These are phyloP conservation scores for Scolopax mira DNA, from an alignment of 2,113 vertebrate genomes.

Conservation along the genomic window DNA sequence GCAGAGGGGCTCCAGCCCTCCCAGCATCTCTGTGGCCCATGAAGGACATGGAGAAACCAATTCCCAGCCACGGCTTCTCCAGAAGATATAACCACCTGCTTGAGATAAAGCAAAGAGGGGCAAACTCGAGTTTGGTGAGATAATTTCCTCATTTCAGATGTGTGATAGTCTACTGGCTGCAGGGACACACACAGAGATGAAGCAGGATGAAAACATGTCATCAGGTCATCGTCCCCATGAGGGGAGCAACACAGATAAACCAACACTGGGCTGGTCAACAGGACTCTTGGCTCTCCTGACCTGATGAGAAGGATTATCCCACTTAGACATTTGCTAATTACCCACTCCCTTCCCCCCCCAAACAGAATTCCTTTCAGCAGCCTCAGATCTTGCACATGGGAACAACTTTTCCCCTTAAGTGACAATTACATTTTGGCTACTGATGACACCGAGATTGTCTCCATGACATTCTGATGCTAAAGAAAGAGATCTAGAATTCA, in stretches of 20 bases:
- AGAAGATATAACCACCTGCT: not conserved
- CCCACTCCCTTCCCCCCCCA: not conserved
- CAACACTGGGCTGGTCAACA: not conserved
- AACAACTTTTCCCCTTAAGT: not conserved
- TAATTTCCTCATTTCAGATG: not conserved
- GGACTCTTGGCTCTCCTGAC: not conserved
- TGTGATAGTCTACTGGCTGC: fast-evolving
- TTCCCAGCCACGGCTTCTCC: not conserved
- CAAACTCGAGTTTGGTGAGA: not conserved
- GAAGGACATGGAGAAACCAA: not conserved
- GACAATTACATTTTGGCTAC: not conserved
- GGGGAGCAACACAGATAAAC: not conserved
- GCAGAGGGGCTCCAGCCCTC: too few species aligned
- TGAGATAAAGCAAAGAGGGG: not conserved
- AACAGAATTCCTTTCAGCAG: not conserved
- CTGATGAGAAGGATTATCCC: not conserved
- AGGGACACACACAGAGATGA: fast-evolving
- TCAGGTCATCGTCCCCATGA: not conserved
- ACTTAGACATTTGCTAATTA: not conserved
- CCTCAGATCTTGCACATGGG: not conserved
- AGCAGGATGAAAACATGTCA: not conserved
- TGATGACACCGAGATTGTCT: not conserved
- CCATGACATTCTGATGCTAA: not conserved
- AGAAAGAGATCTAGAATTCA: not conserved
- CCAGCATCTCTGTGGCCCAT: too few species aligned